A percentile compares a stretch with the other conserved stretches of the same genome.
Conservation (phyloP, 2,888 invertebrate genomes). For the Tetragonisca angustula region DNA sequence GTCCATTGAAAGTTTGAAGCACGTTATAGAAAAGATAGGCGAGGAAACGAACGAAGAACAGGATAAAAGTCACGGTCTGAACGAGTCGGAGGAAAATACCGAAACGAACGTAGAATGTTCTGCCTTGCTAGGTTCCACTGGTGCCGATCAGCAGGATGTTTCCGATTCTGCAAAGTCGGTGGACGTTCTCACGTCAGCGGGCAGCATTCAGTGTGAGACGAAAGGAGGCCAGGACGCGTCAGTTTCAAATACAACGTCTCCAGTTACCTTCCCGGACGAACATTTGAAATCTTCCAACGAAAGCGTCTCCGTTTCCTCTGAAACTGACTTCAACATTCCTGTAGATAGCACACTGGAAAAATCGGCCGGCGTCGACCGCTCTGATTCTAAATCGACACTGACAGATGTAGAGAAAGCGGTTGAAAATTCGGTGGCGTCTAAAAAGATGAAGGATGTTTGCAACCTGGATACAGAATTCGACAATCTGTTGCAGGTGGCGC, state of each 20-base stretch:
- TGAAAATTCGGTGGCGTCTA: constrained; percentile 56
- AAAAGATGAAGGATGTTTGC: constrained; percentile 74
- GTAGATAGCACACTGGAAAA: constrained; percentile 45
- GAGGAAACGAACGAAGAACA: constrained; percentile 58
- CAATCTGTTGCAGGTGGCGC: constrained; percentile 73
- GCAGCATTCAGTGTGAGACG: constrained; percentile 27
- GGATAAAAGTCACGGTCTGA: constrained; percentile 14
- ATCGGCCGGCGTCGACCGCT: neutral
- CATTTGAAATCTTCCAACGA: constrained; percentile 37
- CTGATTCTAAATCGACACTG: constrained; percentile 46
- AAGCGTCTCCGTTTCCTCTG: constrained; percentile 33
- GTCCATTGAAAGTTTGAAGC: constrained; percentile 77
- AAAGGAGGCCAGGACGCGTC: constrained; percentile 17
- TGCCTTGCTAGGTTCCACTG: neutral
- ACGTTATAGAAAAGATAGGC: constrained; percentile 77
- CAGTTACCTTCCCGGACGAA: constrained; percentile 39
- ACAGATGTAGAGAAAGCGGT: constrained; percentile 62
- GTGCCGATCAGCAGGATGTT: constrained; percentile 13
- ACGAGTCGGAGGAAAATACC: constrained; percentile 22
- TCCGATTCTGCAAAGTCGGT: constrained; percentile 27
- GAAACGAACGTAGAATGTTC: constrained; percentile 19
- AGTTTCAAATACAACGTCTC: constrained; percentile 16
- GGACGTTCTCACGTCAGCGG: constrained; percentile 21
- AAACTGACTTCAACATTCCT: constrained; percentile 51
- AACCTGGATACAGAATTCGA: constrained; percentile 77